Conservation (phyloP, 2,113 vertebrate genomes). For the Erpornis zantholeuca region DNA sequence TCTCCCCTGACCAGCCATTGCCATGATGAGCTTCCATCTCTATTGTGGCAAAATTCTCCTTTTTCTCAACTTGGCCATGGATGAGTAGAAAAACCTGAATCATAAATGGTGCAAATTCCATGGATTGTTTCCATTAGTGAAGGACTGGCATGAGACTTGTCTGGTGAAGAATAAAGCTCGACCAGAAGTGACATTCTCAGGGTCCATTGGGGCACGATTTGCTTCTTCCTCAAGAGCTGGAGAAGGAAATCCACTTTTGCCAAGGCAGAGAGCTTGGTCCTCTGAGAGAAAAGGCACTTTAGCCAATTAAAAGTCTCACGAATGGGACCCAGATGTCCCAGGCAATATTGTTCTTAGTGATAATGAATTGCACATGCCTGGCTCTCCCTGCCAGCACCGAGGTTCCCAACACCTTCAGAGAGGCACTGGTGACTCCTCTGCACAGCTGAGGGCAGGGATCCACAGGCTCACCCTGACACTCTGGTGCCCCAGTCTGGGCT, state of each 20-base stretch:
- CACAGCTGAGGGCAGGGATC: neutral
- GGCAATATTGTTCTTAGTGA: neutral
- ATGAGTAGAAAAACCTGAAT: neutral
- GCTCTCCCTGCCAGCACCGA: neutral
- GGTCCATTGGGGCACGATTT: neutral
- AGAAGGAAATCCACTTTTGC: neutral
- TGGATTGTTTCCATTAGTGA: neutral
- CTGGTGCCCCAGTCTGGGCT: neutral
- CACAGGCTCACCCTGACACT: neutral
- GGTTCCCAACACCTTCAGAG: neutral
- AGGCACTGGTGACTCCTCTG: neutral
- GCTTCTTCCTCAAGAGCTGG: neutral
- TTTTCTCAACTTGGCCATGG: neutral
- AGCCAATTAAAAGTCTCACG: neutral
- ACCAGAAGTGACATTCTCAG: neutral
- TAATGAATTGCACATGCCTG: slow-evolving; percentile 1
- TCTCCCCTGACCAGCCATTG: neutral
- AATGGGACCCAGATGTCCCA: slow-evolving; percentile 21
- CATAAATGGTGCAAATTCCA: neutral
- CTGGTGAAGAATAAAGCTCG: neutral
- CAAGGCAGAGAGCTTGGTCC: neutral
- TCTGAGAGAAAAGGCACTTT: neutral
- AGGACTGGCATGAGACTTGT: neutral
- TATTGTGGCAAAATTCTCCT: neutral
- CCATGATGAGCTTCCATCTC: neutral